Evolutionary conservation across 2,797 vertebrate species (phyloP), one percentile per base, ranked within the genome.

Genomic region (Chromis chromis): DNA sequence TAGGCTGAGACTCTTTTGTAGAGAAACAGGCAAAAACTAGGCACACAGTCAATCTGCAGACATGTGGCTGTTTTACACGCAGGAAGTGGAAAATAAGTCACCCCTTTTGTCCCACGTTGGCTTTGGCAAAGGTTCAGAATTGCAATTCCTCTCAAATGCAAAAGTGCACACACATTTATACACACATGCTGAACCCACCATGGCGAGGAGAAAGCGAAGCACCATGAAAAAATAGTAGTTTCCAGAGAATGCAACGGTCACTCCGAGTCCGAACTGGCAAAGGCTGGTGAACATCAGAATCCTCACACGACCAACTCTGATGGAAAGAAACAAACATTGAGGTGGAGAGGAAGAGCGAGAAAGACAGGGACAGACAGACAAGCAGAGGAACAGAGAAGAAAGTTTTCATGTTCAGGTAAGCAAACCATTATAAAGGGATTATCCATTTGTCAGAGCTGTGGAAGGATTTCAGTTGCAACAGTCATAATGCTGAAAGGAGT

Each of bases 191-290:
- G 27, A 66, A 92, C 96, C 96, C 92, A 98, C 97, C 96, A 95
- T 96, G 59, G 97, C 96, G 2, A 98, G 96, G 65, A 98, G 90
- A 89, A 98, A 97, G 54, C 96, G 96, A 13, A 95, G 85, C 12
- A 87, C 75, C 78, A 97, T 73, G 1, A 98, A 99, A 52, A 94
- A 86, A 84, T 95, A 96, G 86, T 97, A 98, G 91, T 97, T 96
- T 81, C 92, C 91, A 0, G 95, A 93, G 82, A 98, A 97, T 0
- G 96, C 96, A 39, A 95, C 95, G 3, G 86, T 68, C 0, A 97
- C 79, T 33, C 98, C 96, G 11, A 98, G 93, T 0, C 84, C 84
- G 91, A 98, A 97, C 88, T 99, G 96, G 53, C 94, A 92, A 2
- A 93, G 31, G 63, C 96, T 98, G 78, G 96, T 96, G 68, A 94